Evolutionary conservation across 2,113 vertebrate species (phyloP), one percentile per base, ranked within the genome.

Genomic region (Pundamilia nyererei): DNA sequence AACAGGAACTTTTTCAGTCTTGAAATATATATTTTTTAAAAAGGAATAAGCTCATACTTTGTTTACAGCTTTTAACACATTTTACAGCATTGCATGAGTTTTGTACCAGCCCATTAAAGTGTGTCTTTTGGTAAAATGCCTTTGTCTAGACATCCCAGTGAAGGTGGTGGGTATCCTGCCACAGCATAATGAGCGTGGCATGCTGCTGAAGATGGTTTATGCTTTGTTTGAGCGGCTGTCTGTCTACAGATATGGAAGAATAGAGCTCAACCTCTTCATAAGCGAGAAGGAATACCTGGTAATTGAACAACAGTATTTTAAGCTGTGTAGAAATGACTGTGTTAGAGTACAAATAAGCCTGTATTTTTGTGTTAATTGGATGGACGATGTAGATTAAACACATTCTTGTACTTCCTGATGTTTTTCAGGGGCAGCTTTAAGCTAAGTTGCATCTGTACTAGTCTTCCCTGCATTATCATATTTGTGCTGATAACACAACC

Each of bases 201-300:
- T 19, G 19, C 92, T 99, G 92, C 97, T 98, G 96, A 99, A 97
- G 90, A 94, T 97, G 86, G 40, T 97, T 84, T 97, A 98, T 11
- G 60, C 94, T 84, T 77, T 99, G 29, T 98, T 97, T 89, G 95
- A 99, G 86, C 93, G 97, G 81, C 90, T 55, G 84, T 99, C 98
- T 65, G 49, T 99, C 89, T 99, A 93, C 96, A 96, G 86, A 95
- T 98, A 97, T 0, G 98, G 98, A 91, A 97, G 98, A 93, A 24
- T 97, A 82, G 97, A 99, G 91, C 93, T 99, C 80, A 97, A 98
- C 95, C 24, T 99, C 88, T 98, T 99, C 88, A 88, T 99, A 26
- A 97, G 94, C 75, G 97, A 99, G 95, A 97, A 83, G 83, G 96
- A 98, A 86, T 99, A 97, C 87, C 92, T 89, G 95, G 98, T 99